Percentiles rank a stretch among this genome's conserved stretches.
These are phyloP conservation scores for Oscheius sp. DNA, from an alignment of 2,888 invertebrate genomes.

Conservation along the genomic window DNA sequence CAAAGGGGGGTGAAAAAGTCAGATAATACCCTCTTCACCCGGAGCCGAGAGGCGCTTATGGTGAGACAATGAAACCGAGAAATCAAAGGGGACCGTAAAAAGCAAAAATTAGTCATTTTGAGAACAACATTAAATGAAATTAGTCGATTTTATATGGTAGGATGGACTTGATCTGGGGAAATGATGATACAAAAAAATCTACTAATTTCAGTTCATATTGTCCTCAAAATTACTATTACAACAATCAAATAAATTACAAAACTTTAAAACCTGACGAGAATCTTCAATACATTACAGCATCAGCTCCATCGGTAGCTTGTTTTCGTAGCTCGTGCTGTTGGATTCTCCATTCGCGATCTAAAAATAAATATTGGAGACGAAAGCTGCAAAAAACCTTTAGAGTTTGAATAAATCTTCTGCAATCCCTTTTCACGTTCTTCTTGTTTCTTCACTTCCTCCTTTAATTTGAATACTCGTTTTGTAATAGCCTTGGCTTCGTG, in stretches of 20 bases:
- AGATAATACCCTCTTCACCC: constrained; percentile 34
- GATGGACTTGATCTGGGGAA: too few relatives aligned
- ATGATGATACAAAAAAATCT: too few relatives aligned
- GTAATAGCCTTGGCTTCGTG: constrained; percentile 89
- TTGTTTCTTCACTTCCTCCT: constrained; percentile 57
- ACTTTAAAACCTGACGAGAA: background rate
- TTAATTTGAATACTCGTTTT: constrained; percentile 74
- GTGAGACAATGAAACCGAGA: background rate
- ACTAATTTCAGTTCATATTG: too few relatives aligned
- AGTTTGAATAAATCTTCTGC: constrained; percentile 83
- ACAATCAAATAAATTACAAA: background rate
- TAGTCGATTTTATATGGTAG: too few relatives aligned
- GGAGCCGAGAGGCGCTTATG: background rate
- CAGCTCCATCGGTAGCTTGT: constrained; percentile 74
- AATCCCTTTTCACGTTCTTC: constrained; percentile 84
- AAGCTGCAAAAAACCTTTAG: constrained; percentile 72
- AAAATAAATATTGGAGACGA: background rate
- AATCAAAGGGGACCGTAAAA: background rate
- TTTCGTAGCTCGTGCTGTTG: constrained; percentile 43
- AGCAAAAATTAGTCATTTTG: too few relatives aligned
- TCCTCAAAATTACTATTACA: too few relatives aligned
- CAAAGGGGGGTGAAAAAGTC: constrained; percentile 27
- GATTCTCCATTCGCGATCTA: constrained; percentile 44
- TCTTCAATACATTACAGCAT: constrained; percentile 77
- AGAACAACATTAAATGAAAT: too few relatives aligned